Evolutionary conservation across 2,888 invertebrate species (phyloP).

Genomic region (Hemicrepidius hirtus): DNA sequence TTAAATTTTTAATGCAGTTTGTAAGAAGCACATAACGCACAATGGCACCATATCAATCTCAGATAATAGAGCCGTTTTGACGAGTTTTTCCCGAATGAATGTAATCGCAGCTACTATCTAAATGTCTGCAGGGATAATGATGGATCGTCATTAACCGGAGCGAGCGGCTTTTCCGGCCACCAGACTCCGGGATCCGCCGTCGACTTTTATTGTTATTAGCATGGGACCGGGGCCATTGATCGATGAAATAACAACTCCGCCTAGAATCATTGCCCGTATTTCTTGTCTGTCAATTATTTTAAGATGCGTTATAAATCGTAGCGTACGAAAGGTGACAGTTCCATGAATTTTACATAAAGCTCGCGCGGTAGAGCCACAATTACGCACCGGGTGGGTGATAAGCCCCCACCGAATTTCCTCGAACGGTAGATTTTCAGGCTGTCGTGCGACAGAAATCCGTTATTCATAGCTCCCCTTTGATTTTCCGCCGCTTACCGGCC

Average conservation of each 20-base stretch:
- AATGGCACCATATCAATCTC: conserved; percentile 43
- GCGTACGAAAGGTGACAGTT: conserved; percentile 64
- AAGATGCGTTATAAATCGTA: conserved; percentile 67
- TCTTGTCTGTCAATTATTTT: conserved; percentile 67
- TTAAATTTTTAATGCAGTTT: conserved; percentile 35
- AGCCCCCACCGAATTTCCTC: conserved; percentile 47
- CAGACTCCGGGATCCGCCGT: conserved; percentile 36
- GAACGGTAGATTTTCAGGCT: conserved; percentile 56
- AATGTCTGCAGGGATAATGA: conserved; percentile 51
- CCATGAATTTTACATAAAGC: conserved; percentile 69
- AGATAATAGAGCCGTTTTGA: conserved; percentile 44
- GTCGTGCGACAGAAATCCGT: conserved; percentile 62
- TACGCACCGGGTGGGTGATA: conserved; percentile 59
- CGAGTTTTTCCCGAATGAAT: conserved; percentile 46
- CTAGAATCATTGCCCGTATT: conserved; percentile 58
- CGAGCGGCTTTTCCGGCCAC: conserved; percentile 44
- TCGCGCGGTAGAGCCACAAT: conserved; percentile 65
- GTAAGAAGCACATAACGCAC: conserved; percentile 34
- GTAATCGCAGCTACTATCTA: conserved; percentile 47
- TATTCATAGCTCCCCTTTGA: conserved; percentile 65
- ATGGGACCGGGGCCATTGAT: conserved; percentile 52
- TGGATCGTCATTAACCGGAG: conserved; percentile 49
- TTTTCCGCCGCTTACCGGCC: conserved; percentile 65
- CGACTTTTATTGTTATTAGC: conserved; percentile 51
- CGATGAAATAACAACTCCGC: conserved; percentile 58